phyloP scores from a whole-genome alignment of 64 coral and sea anemone genomes.

The Trachythela sp. region DNA sequence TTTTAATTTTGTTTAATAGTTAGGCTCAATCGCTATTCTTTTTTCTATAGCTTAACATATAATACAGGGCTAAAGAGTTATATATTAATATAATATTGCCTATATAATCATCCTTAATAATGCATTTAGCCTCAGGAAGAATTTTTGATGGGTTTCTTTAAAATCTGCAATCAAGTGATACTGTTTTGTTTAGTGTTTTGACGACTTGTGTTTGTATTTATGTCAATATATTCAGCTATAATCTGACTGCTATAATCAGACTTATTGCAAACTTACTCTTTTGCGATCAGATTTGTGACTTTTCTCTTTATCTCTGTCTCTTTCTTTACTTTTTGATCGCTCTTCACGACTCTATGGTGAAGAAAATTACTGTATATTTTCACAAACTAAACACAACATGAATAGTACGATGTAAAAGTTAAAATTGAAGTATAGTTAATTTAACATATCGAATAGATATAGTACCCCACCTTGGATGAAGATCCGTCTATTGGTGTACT shows the following conservation, averaged over 20 bases:
- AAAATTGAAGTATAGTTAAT: not conserved
- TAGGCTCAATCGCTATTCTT: not conserved
- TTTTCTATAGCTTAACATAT: too few relatives aligned
- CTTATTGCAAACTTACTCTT: conserved; percentile 28
- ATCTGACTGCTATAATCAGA: too few relatives aligned
- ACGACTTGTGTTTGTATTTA: too few relatives aligned
- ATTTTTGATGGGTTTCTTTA: too few relatives aligned
- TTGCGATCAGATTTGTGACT: conserved; percentile 52
- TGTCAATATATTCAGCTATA: too few relatives aligned
- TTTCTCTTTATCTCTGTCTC: conserved; percentile 59
- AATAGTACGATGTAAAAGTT: not conserved
- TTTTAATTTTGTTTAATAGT: not conserved
- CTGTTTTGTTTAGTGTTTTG: too few relatives aligned
- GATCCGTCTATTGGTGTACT: not conserved
- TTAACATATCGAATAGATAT: not conserved
- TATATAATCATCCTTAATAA: too few relatives aligned
- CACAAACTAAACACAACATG: not conserved
- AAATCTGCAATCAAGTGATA: too few relatives aligned
- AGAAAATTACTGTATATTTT: not conserved
- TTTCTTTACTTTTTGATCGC: conserved; percentile 56
- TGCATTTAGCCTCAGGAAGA: too few relatives aligned
- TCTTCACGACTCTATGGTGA: conserved; percentile 36
- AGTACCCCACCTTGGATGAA: not conserved
- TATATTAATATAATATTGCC: too few relatives aligned
- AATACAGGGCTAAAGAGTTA: too few relatives aligned